A percentile compares a stretch with the other conserved stretches of the same genome.
phyloP scores from a whole-genome alignment of 2,113 vertebrate genomes.

The Perccottus glenii region DNA sequence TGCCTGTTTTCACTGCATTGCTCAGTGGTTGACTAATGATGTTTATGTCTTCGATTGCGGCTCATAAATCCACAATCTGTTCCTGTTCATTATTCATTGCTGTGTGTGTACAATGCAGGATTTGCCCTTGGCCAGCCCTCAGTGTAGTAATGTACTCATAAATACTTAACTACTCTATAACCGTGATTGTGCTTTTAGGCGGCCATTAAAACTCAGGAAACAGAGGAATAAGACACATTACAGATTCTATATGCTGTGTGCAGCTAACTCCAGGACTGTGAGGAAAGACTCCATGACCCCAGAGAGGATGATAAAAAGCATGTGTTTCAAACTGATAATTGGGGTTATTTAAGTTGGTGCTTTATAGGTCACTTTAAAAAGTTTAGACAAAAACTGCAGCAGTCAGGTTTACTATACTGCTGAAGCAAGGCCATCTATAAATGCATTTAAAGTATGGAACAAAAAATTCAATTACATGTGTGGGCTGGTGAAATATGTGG shows the following conservation, averaged over 20 bases:
- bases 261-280: not conserved
- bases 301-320: not conserved
- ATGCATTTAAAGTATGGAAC: too few relatives aligned
- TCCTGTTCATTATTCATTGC: conserved; percentile 44
- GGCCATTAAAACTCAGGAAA: conserved; percentile 42
- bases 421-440: not conserved
- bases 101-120: conserved; percentile 17
- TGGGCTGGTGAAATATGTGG: too few relatives aligned
- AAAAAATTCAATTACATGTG: too few relatives aligned
- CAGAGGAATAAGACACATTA: conserved; percentile 10
- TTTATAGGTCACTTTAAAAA: not conserved
- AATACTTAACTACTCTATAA: conserved; percentile 54
- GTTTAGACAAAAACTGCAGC: not conserved
- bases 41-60: conserved; percentile 33
- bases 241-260: conserved; percentile 32
- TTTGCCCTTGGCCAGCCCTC: conserved; percentile 42
- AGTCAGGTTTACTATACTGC: not conserved
- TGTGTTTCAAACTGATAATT: conserved; percentile 2
- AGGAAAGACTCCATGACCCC: conserved; percentile 35
- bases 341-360: conserved; percentile 5
- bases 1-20: conserved; percentile 12
- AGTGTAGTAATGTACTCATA: conserved; percentile 55
- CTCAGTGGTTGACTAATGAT: conserved; percentile 20
- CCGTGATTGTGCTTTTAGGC: conserved; percentile 34
- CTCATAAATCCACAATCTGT: conserved; percentile 48